Conservation (phyloP, 2,888 invertebrate genomes). For the Cantharis nigra region DNA sequence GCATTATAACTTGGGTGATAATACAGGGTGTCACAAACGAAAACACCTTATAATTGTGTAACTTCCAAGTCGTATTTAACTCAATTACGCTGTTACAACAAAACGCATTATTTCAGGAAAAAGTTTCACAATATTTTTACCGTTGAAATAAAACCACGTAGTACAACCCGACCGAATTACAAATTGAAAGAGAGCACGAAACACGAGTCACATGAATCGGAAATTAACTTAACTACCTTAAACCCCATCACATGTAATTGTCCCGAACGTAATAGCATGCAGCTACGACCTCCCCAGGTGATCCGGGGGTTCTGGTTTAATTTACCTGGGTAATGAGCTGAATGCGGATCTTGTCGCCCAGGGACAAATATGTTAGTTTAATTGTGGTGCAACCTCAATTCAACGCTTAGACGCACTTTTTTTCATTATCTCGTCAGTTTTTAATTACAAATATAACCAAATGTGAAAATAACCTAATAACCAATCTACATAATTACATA, state of each 20-base stretch:
- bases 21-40: slow-evolving; percentile 45
- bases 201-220: slow-evolving; percentile 29
- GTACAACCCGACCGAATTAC: slow-evolving; percentile 22
- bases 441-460: neutral
- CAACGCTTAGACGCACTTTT: slow-evolving; percentile 25
- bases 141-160: slow-evolving; percentile 13
- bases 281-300: slow-evolving; percentile 49
- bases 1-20: slow-evolving; percentile 44
- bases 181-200: slow-evolving; percentile 26
- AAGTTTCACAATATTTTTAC: neutral
- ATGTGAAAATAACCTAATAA: neutral
- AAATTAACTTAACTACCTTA: slow-evolving; percentile 32
- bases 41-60: slow-evolving; percentile 31
- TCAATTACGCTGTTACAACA: neutral
- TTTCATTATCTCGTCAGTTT: neutral
- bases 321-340: slow-evolving; percentile 54
- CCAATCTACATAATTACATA: too few relatives aligned
- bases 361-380: slow-evolving; percentile 33
- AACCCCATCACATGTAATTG: slow-evolving; percentile 35
- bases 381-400: slow-evolving; percentile 27
- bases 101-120: neutral
- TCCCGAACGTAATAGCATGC: slow-evolving; percentile 35
- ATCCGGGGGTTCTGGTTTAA: slow-evolving; percentile 38
- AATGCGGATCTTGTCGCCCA: slow-evolving; percentile 38
- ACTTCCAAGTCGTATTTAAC: slow-evolving; percentile 6